These are phyloP conservation scores for Theropithecus gelada DNA, from an alignment of 2,113 vertebrate genomes.

Conservation along the genomic window DNA sequence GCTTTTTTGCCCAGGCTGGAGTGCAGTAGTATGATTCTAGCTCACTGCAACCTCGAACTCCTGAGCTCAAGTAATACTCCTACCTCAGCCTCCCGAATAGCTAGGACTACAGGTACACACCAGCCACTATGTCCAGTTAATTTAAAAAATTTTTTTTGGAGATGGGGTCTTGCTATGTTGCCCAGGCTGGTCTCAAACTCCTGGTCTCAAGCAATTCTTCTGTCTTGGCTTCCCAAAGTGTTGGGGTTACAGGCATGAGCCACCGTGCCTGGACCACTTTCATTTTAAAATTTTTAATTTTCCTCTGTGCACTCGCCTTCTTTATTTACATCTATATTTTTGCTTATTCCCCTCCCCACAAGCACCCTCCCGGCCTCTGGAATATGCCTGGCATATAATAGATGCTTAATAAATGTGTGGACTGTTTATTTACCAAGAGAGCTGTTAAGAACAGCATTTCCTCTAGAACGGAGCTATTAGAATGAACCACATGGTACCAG, in stretches of 20 bases:
- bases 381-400: background rate
- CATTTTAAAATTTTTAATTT: no score
- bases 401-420: background rate
- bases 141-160: background rate
- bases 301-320: no score
- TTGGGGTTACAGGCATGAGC: background rate
- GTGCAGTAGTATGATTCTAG: background rate
- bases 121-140: background rate
- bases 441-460: background rate
- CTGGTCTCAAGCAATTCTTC: background rate
- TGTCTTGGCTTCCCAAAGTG: background rate
- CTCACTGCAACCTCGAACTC: background rate
- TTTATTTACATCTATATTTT: background rate
- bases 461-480: background rate
- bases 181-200: background rate
- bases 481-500: background rate
- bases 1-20: background rate
- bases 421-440: constrained; percentile 32
- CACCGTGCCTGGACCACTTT: background rate
- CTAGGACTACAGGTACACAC: background rate
- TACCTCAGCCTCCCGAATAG: background rate
- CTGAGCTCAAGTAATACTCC: background rate
- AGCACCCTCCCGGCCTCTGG: background rate
- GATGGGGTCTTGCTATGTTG: background rate
- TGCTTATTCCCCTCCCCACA: background rate